Evolutionary conservation across 1,140 invertebrate species (phyloP).

Genomic region (Drosophila hydei): DNA sequence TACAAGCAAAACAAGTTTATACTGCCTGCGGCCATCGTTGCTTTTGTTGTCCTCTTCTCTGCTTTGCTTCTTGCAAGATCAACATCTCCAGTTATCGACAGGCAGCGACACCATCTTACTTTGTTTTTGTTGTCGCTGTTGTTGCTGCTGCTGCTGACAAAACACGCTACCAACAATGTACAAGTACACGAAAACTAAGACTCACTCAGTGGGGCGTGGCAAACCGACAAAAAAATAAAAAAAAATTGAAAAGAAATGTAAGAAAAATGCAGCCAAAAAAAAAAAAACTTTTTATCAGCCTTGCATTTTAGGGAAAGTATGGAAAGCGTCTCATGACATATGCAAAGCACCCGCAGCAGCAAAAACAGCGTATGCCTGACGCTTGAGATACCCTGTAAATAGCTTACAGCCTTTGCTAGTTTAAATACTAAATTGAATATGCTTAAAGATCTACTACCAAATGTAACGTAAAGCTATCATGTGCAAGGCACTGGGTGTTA

Average conservation of each 20-base stretch:
- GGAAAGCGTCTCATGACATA: constrained; percentile 44
- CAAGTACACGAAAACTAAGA: constrained; percentile 31
- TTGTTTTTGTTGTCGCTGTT: constrained; percentile 29
- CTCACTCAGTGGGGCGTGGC: constrained; percentile 40
- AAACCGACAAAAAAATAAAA: constrained; percentile 21
- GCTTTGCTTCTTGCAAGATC: constrained; percentile 72
- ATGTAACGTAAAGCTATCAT: too few species aligned
- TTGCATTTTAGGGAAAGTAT: constrained; percentile 43
- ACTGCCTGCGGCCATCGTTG: constrained; percentile 65
- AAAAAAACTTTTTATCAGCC: constrained; percentile 34
- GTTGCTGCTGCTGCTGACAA: constrained; percentile 43
- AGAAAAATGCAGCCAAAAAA: constrained; percentile 39
- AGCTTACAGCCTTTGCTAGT: too few species aligned
- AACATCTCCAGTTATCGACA: constrained; percentile 80
- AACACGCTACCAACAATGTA: constrained; percentile 45
- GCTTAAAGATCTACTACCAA: too few species aligned
- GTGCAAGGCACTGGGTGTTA: too few species aligned
- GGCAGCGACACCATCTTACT: constrained; percentile 62
- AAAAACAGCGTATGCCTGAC: background rate
- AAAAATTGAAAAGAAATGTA: constrained; percentile 11
- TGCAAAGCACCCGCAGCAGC: constrained; percentile 45
- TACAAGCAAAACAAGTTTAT: constrained; percentile 80
- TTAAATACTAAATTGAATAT: too few species aligned
- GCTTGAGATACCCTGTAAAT: constrained; percentile 14
- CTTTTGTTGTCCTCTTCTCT: constrained; percentile 47